These are phyloP conservation scores for Psettodes erumei DNA, from an alignment of 2,113 vertebrate genomes.

Conservation along the genomic window DNA sequence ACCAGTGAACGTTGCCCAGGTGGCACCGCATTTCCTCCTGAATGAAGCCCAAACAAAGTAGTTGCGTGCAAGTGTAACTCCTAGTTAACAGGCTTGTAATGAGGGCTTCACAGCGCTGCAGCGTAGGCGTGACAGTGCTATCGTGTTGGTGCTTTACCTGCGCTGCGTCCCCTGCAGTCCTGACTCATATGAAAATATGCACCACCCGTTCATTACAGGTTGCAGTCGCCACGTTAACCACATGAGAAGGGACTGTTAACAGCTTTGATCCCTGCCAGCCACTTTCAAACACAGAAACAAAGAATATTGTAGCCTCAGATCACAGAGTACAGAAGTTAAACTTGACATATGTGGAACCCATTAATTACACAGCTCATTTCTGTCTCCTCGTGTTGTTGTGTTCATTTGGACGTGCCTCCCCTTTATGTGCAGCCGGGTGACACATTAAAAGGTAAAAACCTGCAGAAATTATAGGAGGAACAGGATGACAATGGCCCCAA, in stretches of 20 bases:
- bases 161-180: background rate
- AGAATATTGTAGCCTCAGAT: background rate
- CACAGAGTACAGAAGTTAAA: background rate
- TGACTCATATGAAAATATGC: background rate
- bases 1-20: background rate
- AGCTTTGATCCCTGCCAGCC: constrained; percentile 31
- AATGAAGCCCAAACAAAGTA: background rate
- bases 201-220: constrained; percentile 10
- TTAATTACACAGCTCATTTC: constrained; percentile 22
- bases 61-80: background rate
- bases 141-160: background rate
- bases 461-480: too few species aligned
- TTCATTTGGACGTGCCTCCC: background rate
- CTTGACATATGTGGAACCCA: background rate
- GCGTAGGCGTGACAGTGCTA: background rate
- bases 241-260: constrained; percentile 21
- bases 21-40: background rate
- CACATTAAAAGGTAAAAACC: too few species aligned
- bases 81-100: background rate
- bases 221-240: constrained; percentile 2
- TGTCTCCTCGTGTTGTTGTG: background rate
- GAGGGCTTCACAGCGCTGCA: too few species aligned
- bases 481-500: too few species aligned
- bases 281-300: constrained; percentile 10
- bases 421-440: too few species aligned